Conservation (phyloP, 64 coral and sea anemone genomes). For the Acropora yongei region DNA sequence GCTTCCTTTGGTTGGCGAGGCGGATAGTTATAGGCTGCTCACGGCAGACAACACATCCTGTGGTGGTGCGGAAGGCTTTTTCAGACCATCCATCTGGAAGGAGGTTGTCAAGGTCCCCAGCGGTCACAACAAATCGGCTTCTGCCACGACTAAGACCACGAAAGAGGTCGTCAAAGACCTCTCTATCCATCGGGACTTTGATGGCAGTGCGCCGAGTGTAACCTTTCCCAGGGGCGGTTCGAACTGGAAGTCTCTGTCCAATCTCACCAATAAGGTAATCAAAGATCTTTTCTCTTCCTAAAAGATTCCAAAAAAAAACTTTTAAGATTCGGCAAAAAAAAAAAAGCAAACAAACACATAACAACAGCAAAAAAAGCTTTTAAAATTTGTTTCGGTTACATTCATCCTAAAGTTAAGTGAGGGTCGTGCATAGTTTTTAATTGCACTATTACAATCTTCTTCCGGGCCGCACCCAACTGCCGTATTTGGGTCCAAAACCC, state of each 20-base stretch:
- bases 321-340: not conserved
- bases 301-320: not conserved
- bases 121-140: not conserved
- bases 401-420: too few relatives aligned
- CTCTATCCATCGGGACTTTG: slow-evolving; percentile 20
- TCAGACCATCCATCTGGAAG: slow-evolving; percentile 46
- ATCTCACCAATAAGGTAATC: slow-evolving; percentile 31
- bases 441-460: not conserved
- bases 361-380: too few relatives aligned
- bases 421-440: too few relatives aligned
- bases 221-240: slow-evolving; percentile 1
- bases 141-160: not conserved
- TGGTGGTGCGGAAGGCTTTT: not conserved
- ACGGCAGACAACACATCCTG: slow-evolving; percentile 4
- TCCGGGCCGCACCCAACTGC: slow-evolving; percentile 4
- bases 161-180: slow-evolving; percentile 26
- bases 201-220: slow-evolving; percentile 15
- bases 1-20: not conserved
- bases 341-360: too few relatives aligned
- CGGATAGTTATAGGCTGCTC: too few relatives aligned
- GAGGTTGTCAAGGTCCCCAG: slow-evolving; percentile 15
- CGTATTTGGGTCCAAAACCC: slow-evolving; percentile 28
- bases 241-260: slow-evolving; percentile 11
- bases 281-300: slow-evolving; percentile 20
- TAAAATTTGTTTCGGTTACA: slow-evolving; percentile 14